Conservation (phyloP, 1,140 invertebrate genomes). For the Solenopsis invicta region DNA sequence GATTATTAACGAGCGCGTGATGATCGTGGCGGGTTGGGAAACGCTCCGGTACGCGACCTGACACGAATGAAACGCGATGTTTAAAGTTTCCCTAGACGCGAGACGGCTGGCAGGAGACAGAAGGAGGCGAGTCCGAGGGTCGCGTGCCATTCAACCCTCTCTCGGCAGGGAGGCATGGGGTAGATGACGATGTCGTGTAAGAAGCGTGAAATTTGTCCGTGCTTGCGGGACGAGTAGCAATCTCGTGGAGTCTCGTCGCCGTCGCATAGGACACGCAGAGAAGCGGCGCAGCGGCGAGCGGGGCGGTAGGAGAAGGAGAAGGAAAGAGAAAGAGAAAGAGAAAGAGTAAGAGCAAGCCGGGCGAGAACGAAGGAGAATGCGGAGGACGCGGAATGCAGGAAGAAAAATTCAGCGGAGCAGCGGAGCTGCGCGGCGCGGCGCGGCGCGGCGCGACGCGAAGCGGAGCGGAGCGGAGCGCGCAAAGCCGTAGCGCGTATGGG, state of each 20-base stretch:
- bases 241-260: slow-evolving; percentile 25
- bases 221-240: slow-evolving; percentile 21
- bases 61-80: slow-evolving; percentile 30
- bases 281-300: neutral
- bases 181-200: slow-evolving; percentile 47
- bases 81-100: slow-evolving; percentile 41
- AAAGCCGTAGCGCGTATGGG: slow-evolving; percentile 9
- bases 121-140: neutral
- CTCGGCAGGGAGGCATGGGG: neutral
- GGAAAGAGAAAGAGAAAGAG: too few species aligned
- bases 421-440: too few species aligned
- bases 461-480: slow-evolving; percentile 7
- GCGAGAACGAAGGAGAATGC: neutral
- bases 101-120: slow-evolving; percentile 16
- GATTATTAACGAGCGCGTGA: slow-evolving; percentile 40
- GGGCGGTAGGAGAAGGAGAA: slow-evolving; percentile 35
- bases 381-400: slow-evolving; percentile 4
- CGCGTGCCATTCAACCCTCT: slow-evolving; percentile 30
- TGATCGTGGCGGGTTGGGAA: slow-evolving; percentile 10
- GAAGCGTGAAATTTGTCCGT: slow-evolving; percentile 63
- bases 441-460: too few species aligned
- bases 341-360: neutral
- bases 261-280: slow-evolving; percentile 11
- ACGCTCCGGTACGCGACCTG: neutral
- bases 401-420: slow-evolving; percentile 49